A percentile compares a stretch with the other conserved stretches of the same genome.
Conservation (phyloP, 2,888 invertebrate genomes). For the Apotomis turbidana region DNA sequence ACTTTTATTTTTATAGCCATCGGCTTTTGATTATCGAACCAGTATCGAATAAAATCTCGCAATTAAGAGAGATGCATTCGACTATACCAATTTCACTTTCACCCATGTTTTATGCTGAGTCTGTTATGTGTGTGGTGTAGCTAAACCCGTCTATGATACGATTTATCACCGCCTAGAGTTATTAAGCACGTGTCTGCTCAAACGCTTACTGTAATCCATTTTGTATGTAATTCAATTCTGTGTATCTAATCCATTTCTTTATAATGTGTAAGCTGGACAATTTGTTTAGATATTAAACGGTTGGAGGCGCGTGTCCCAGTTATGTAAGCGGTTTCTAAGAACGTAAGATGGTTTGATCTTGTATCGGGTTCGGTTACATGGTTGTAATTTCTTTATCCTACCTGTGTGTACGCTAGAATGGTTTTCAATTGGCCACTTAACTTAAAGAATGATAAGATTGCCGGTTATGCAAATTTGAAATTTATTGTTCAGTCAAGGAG, state of each 20-base stretch:
- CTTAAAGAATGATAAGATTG: neutral
- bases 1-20: slow-evolving; percentile 28
- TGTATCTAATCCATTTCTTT: slow-evolving; percentile 6
- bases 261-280: slow-evolving; percentile 13
- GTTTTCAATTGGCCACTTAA: neutral
- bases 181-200: slow-evolving; percentile 20
- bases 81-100: slow-evolving; percentile 52
- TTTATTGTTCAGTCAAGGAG: neutral
- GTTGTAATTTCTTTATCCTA: slow-evolving; percentile 17
- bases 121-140: slow-evolving; percentile 12
- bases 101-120: slow-evolving; percentile 41
- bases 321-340: slow-evolving; percentile 8
- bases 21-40: slow-evolving; percentile 29
- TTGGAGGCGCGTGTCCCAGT: neutral
- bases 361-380: slow-evolving; percentile 8
- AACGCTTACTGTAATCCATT: slow-evolving; percentile 30
- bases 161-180: slow-evolving; percentile 34
- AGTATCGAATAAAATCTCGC: slow-evolving; percentile 33
- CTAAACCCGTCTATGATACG: slow-evolving; percentile 19
- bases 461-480: neutral
- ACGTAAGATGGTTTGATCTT: slow-evolving; percentile 17
- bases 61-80: slow-evolving; percentile 34
- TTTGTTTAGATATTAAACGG: slow-evolving; percentile 34
- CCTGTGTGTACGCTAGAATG: slow-evolving; percentile 2
- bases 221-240: slow-evolving; percentile 8